Conservation (phyloP, 1,140 invertebrate species). For the Glossosoma conforme region DNA sequence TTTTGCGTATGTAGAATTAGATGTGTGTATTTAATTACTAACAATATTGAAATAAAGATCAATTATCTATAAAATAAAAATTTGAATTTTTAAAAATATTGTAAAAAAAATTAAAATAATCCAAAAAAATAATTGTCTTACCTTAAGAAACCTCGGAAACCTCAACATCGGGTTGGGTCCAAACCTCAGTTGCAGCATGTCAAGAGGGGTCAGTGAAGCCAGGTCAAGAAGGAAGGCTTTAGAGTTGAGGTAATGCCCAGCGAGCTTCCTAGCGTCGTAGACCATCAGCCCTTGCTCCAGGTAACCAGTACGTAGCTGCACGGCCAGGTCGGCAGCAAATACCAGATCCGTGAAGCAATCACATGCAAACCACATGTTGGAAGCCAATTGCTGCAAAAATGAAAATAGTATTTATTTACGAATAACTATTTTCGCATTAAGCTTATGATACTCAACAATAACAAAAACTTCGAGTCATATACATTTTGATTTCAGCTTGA, state of each 20-base stretch:
- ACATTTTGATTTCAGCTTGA: too few species aligned
- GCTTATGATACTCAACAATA: too few species aligned
- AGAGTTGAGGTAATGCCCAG: constrained; percentile 82
- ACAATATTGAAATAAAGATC: neutral
- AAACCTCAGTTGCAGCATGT: constrained; percentile 77
- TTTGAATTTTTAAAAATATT: neutral
- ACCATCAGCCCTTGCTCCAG: constrained; percentile 92
- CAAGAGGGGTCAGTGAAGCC: constrained; percentile 75
- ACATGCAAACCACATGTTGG: constrained; percentile 71
- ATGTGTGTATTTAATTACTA: too few species aligned
- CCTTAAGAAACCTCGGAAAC: constrained; percentile 79
- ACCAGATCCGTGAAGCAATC: constrained; percentile 82
- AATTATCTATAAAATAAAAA: neutral
- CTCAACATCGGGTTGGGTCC: constrained; percentile 75
- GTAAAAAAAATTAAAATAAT: too few species aligned
- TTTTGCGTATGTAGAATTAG: neutral
- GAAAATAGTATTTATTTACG: too few species aligned
- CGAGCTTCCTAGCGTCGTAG: constrained; percentile 85
- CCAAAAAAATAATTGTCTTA: constrained; percentile 37
- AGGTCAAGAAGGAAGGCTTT: constrained; percentile 84
- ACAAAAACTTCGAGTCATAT: too few species aligned
- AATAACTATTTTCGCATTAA: too few species aligned
- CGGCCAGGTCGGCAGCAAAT: constrained; percentile 80
- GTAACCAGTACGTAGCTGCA: constrained; percentile 93
- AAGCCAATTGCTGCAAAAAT: constrained; percentile 54